A percentile compares a stretch with the other conserved stretches of the same genome.
These are phyloP conservation scores for Agrotis clavis DNA, from an alignment of 2,888 invertebrate species.

Conservation along the genomic window DNA sequence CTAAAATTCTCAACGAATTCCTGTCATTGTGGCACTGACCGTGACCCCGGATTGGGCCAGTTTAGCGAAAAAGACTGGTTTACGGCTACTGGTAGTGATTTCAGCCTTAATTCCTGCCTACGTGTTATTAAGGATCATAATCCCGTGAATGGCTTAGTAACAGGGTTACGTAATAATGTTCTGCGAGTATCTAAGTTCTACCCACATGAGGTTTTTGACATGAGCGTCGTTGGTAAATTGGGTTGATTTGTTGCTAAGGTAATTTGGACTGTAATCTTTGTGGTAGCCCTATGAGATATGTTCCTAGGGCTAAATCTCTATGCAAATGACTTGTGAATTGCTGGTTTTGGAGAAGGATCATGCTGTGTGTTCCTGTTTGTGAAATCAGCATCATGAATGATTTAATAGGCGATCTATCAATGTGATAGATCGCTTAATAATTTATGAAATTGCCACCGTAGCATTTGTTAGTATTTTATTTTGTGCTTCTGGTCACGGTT, in stretches of 20 bases:
- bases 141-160: conserved; percentile 26
- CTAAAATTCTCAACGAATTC: conserved; percentile 42
- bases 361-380: background rate
- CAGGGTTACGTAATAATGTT: conserved; percentile 25
- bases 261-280: background rate
- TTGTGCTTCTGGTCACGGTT: background rate
- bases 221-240: conserved; percentile 17
- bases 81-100: conserved; percentile 41
- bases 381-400: background rate
- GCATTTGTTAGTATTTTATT: no score
- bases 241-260: conserved; percentile 1
- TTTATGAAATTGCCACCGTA: background rate
- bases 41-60: conserved; percentile 55
- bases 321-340: background rate
- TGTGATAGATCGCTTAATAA: no score
- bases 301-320: background rate
- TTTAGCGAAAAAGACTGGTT: conserved; percentile 33
- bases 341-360: background rate
- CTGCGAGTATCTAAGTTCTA: conserved; percentile 45
- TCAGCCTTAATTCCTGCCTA: conserved; percentile 52
- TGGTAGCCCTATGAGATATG: conserved; percentile 6
- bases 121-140: conserved; percentile 31
- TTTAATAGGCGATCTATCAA: background rate
- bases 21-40: conserved; percentile 47
- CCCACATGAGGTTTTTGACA: conserved; percentile 47